Percentiles rank a stretch among this genome's conserved stretches.
phyloP scores from a whole-genome alignment of 1,140 invertebrate species.

The Heterodera carotae region DNA sequence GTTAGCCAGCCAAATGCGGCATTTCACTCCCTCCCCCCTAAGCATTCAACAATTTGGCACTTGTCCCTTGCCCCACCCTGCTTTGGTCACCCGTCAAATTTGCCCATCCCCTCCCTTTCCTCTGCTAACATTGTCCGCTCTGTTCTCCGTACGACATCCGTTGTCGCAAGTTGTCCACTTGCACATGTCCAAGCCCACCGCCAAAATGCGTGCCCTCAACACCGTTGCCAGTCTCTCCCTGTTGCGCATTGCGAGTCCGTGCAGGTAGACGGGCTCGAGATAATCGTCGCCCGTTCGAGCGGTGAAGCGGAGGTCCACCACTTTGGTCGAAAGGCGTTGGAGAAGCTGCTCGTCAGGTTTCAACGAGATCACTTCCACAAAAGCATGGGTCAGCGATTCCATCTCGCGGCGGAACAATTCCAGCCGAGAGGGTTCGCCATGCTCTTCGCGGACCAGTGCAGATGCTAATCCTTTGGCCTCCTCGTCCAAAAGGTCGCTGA shows the following conservation, averaged over 20 bases:
- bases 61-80: not conserved
- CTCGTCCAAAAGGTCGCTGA: constrained; percentile 6
- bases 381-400: constrained; percentile 8
- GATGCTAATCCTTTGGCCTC: constrained; percentile 20
- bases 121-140: constrained; percentile 53
- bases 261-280: constrained; percentile 38
- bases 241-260: constrained; percentile 54
- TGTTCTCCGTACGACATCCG: constrained; percentile 60
- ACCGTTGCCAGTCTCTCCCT: constrained; percentile 46
- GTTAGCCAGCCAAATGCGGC: too few relatives aligned
- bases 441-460: constrained; percentile 17
- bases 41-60: not conserved
- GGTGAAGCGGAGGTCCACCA: constrained; percentile 58
- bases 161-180: constrained; percentile 63
- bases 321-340: constrained; percentile 29
- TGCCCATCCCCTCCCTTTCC: too few relatives aligned
- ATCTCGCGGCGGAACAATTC: constrained; percentile 33
- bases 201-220: constrained; percentile 51
- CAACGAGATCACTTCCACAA: constrained; percentile 58
- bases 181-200: constrained; percentile 65
- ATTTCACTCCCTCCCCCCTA: not conserved
- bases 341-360: constrained; percentile 41
- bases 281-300: constrained; percentile 39
- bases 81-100: not conserved
- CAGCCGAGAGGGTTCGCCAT: constrained; percentile 26